Base-by-base conservation (phyloP, 2,888 invertebrate genomes). In the Amiota communis region DNA sequence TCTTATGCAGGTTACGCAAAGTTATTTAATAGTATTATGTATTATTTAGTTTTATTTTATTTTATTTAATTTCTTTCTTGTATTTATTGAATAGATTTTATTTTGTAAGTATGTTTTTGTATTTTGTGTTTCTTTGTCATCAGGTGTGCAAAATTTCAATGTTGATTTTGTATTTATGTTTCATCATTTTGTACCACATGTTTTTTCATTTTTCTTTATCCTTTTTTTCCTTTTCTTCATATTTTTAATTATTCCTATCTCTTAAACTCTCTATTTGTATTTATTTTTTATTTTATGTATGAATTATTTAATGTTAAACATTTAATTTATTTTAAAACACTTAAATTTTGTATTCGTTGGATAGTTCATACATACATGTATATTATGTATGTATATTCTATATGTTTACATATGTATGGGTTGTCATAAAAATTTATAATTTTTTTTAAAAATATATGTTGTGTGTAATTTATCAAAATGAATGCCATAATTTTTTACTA, bases 281-380 rank as follows among this genome's bases (percentile, higher is more conserved):
- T n/a, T n/a, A n/a, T n/a, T n/a, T n/a, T n/a, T n/a, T n/a, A 53
- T 48, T 64, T 71, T 46, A 75, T 76, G 74, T 74, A 72, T 74
- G 71, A 71, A 23, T 23, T 23, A 23, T 78, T 76, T 76, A 69
- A 72, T 74, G 77, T 77, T 75, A 73, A 75, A 75, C 75, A 57
- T 79, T 12, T 59, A 59, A 70, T 59, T 47, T 20, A 67, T 75
- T 20, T 73, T 76, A 75, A 74, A 73, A 12, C 12, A 67, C 74
- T 74, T 77, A 78, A 81, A 77, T 76, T 76, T 78, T 75, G 73
- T 81, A 81, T 77, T 77, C 77, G 81, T 78, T 81, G 81, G 6
- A 53, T 53, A 53, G 15, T 53, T 53, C n/a, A 13, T 53, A 53
- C 15, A 15, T 53, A 59, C 6, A 17, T 10, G 23, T 20, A 17